Evolutionary conservation across 2,113 vertebrate genomes (phyloP), one percentile per base, ranked within the genome.

Genomic region (Chauna torquata): DNA sequence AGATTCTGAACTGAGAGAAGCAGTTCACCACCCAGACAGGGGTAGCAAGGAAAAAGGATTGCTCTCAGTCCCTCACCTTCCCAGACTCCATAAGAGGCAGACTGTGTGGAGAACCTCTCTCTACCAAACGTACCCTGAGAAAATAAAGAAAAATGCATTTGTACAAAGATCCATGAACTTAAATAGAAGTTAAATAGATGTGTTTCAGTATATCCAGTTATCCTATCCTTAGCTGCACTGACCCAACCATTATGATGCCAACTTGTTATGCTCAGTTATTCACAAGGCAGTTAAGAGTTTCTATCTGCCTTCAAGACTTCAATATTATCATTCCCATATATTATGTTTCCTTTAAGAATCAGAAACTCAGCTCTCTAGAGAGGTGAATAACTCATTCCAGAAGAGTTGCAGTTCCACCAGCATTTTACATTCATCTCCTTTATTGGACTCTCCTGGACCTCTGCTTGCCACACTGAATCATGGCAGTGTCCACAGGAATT

Each of bases 71-170:
- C 42, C 83, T 82, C 97, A 99, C 99, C 99, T 99, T 99, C 72
- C 99, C 99, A 91, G 99, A 99, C 89, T 99, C 99, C 98, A 99
- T 99, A 86, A 99, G 96, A 0, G 99, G 99, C 82, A 99, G 97
- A 91, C 99, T 99, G 97, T 99, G 99, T 3, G 99, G 99, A 38
- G 99, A 99, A 36, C 99, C 99, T 94, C 99, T 98, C 97, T 99
- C 99, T 34, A 99, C 99, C 78, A 99, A 97, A 42, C 99, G 99
- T 19, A 99, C 99, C 97, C 99, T 99, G 90, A 87, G 95, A 93
- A 93, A 93, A 88, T 11, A 94, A 94, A 91, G n/a, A 62, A 78
- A 61, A 42, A 93, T 38, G 28, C 3, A 59, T 70, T 92, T 94
- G 74, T 69, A 70, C 36, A 64, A 47, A 38, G 36, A 66, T 74